phyloP scores from a whole-genome alignment of 2,888 invertebrate genomes.

The Gryllus longicercus region DNA sequence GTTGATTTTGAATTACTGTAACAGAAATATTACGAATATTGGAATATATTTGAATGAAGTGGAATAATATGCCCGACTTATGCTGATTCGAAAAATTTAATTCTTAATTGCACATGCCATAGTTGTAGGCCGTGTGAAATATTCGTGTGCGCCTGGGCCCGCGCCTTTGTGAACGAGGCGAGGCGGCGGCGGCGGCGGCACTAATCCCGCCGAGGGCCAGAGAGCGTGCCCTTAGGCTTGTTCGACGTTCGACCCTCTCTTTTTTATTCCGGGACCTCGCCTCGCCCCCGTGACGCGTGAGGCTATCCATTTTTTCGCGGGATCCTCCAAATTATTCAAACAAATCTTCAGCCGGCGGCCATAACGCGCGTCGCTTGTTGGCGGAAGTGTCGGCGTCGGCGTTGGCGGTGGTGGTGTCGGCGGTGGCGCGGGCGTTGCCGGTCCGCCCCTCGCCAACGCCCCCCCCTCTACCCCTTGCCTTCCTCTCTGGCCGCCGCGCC shows the following conservation, averaged over 20 bases:
- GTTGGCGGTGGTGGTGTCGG: too few relatives aligned
- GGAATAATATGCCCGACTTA: too few relatives aligned
- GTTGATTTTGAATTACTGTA: too few relatives aligned
- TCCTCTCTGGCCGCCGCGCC: background rate
- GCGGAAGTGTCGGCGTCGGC: too few relatives aligned
- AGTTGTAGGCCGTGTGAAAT: too few relatives aligned
- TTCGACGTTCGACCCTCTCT: background rate
- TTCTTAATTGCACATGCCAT: too few relatives aligned
- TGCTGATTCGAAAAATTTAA: too few relatives aligned
- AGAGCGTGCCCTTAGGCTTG: background rate
- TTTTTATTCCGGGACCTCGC: background rate
- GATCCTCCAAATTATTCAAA: background rate
- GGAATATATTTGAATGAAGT: too few relatives aligned
- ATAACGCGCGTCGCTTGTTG: background rate
- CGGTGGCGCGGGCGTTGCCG: background rate
- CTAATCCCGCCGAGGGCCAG: background rate
- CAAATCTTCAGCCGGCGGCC: background rate
- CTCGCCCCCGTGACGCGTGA: background rate
- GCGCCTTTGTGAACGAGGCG: too few relatives aligned
- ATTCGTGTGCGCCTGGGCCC: too few relatives aligned
- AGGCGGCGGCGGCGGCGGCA: too few relatives aligned
- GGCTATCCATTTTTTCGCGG: conserved; percentile 1
- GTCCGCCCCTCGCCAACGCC: background rate
- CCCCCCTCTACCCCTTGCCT: background rate
- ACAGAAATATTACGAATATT: too few relatives aligned